Base-by-base conservation (phyloP, 2,888 invertebrate genomes). In the Drosophila paucipuncta region DNA sequence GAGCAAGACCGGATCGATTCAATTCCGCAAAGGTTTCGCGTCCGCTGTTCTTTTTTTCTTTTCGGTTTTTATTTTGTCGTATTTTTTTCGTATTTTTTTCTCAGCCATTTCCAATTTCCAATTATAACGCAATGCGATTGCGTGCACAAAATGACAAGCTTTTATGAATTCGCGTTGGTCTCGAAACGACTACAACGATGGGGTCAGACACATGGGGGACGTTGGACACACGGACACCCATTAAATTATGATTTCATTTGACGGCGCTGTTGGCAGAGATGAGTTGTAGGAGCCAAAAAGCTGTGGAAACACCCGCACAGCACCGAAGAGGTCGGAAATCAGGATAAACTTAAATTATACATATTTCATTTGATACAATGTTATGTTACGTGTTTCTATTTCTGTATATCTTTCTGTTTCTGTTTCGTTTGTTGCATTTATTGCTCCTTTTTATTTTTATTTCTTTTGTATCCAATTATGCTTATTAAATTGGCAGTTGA, bases 101-200 rank as follows among this genome's bases (percentile, higher is more conserved):
- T 80, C 69, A 76, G 84, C 73, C 83, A 88, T 82, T 85, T 83
- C 74, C 87, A 84, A 84, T 84, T 84, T 78, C 83, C 85, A 85
- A 88, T 88, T 85, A 85, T 85, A 85, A 85, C 77, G 88, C 85
- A 85, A 75, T 76, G 68, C 80, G 82, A 82, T 89, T 89, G 89
- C 89, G 87, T 87, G 89, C 89, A 85, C 78, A 73, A 87, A 87
- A 87, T 87, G 85, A 87, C 89, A 85, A 83, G 82, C 85, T 85
- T 75, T 85, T 83, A 89, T 85, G 77, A 78, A 85, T 80, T 87
- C 73, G 88, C 85, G 82, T 73, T 80, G 74, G 66, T 67, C 66
- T 66, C 59, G 60, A 74, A 69, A 75, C 71, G 67, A 66, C 33
- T 35, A 62, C 47, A 47, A 22, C 47, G 47, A 4, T 47, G 47